Evolutionary conservation across 2,888 invertebrate genomes (phyloP), one percentile per base, ranked within the genome.

Genomic region (Catonia carolina): DNA sequence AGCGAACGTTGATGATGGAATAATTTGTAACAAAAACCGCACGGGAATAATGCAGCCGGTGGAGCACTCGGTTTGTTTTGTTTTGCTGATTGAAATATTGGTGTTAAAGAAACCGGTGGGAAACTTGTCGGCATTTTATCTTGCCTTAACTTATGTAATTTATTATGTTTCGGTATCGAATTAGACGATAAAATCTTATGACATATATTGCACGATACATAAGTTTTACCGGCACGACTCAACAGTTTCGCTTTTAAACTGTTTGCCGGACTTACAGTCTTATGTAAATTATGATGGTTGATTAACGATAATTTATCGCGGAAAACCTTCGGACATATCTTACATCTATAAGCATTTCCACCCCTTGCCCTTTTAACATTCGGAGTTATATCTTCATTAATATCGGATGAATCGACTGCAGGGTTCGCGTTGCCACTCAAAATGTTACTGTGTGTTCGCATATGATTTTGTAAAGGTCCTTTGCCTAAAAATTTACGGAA

Each of bases 111-210:
- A 18, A 42, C 20, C 3, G 42, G 22, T 18, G 42, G 20, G 20
- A 42, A 42, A 42, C 20, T 20, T 7, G 42, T 18, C 42, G 42
- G 17, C 20, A 42, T 18, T 22, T 42, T 15, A 18, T 22, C 12
- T 5, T 23, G 5, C 23, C 53, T 45, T 27, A 52, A 17, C 17
- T 15, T 23, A 33, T 58, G 58, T 31, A 58, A 53, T 41, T 52
- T 53, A 23, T 48, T 53, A 39, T 58, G 58, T 50, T 58, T 58
- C 6, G 53, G 49, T 18, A 58, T 49, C n/a, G 58, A 58, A 36
- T 53, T 58, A 22, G 49, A 47, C 3, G 58, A 58, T 23, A 58
- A 45, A 10, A 54, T 14, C 20, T 58, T 58, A 31, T 58, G 23
- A 14, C 58, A 58, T 2, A 50, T 22, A 15, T 58, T 53, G 41